Evolutionary conservation across 2,113 vertebrate species (phyloP), one percentile per base, ranked within the genome.

Genomic region (Strix aluco): DNA sequence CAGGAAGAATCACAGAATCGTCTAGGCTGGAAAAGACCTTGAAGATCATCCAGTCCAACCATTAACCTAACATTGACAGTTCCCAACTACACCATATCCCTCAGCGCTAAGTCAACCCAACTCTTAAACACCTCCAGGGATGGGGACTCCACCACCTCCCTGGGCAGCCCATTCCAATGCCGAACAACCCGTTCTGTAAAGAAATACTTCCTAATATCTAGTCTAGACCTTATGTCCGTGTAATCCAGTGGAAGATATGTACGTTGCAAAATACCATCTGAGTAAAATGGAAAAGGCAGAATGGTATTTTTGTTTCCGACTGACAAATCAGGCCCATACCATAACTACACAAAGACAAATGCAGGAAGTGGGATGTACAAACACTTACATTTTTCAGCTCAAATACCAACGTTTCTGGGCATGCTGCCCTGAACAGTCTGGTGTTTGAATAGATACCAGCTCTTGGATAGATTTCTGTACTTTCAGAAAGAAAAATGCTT

Each of bases 221-320:
- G 40, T 42, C 40, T 42, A 42, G 40, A 98, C 96, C 94, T 97
- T 97, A 55, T 94, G 97, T 46, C 97, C 95, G 2, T 97, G 97
- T 55, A 98, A 97, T 97, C 98, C 98, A 89, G 97, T 98, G 90
- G 98, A 97, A 96, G 98, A 98, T 51, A 98, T 91, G 34, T 98
- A 98, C 62, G 97, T 98, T 95, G 98, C 98, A 94, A 99, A 99
- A 96, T 98, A 98, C 96, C 98, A 98, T 62, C 98, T 97, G 97
- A 98, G 90, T 30, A 70, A 95, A 67, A 92, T 5, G 44, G 81
- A 54, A 91, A 72, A 91, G 30, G 72, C 21, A 13, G 66, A 92
- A 69, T 9, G 30, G 12, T 67, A 38, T 34, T 89, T 95, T 84
- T 69, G 30, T 75, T 89, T 67, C 32, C 7, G 8, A 47, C 69